phyloP scores from a whole-genome alignment of 2,888 invertebrate species.

The Agapostemon virescens region DNA sequence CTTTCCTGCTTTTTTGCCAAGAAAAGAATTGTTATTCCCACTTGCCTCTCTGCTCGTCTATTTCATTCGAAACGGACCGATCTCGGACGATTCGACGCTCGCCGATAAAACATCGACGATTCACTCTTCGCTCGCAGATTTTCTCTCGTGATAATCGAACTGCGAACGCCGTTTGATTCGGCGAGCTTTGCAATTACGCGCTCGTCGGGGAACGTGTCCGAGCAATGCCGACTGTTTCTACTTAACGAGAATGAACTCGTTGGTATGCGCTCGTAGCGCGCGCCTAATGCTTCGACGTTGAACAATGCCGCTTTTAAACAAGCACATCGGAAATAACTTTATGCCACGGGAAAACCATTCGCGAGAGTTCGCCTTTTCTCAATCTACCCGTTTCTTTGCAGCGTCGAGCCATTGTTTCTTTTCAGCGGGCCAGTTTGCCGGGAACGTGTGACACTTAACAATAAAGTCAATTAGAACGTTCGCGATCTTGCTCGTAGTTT shows the following conservation, averaged over 20 bases:
- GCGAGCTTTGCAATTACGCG: neutral
- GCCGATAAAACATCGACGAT: neutral
- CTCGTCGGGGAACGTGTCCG: neutral
- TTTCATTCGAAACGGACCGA: neutral
- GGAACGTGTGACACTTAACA: too few species aligned
- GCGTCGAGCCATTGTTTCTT: too few species aligned
- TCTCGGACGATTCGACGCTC: neutral
- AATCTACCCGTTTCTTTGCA: too few species aligned
- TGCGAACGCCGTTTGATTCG: neutral
- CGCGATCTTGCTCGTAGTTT: too few species aligned
- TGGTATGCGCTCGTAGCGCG: too few species aligned
- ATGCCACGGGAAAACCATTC: too few species aligned
- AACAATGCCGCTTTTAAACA: too few species aligned
- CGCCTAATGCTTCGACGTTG: too few species aligned
- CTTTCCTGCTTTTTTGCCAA: neutral
- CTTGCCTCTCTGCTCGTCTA: neutral
- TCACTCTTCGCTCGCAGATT: neutral
- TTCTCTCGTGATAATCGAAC: neutral
- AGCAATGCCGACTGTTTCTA: neutral
- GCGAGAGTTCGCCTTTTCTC: too few species aligned
- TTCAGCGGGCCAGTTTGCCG: too few species aligned
- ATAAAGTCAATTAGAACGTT: too few species aligned
- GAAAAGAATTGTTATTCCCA: neutral
- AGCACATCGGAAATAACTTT: too few species aligned
- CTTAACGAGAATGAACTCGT: neutral